Evolutionary conservation across 2,113 vertebrate species (phyloP).

Genomic region (Bubo scandiacus): DNA sequence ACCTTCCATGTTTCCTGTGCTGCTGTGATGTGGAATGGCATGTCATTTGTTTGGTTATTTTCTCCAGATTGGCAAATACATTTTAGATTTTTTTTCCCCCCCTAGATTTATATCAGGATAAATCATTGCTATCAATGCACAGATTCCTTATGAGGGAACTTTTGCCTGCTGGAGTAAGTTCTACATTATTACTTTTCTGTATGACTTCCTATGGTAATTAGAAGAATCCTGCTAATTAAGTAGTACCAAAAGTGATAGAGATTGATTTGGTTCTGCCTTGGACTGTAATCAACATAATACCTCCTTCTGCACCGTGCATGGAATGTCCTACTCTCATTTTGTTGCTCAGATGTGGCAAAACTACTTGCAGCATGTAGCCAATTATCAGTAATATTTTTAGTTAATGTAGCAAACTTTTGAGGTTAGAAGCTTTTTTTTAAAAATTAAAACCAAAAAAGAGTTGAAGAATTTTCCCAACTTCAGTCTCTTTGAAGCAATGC

Average conservation of each 20-base stretch:
- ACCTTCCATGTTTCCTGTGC: neutral
- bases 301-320: neutral
- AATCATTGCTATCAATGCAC: neutral
- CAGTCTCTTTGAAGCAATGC: neutral
- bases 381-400: neutral
- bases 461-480: neutral
- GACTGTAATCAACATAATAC: neutral
- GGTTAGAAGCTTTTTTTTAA: neutral
- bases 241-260: neutral
- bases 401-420: neutral
- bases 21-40: neutral
- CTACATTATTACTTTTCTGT: neutral
- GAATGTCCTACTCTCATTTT: neutral
- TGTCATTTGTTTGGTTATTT: neutral
- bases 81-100: neutral
- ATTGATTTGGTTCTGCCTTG: neutral
- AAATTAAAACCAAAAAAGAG: neutral
- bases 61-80: neutral
- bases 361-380: neutral
- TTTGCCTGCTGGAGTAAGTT: neutral
- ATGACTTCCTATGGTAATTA: neutral
- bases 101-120: neutral
- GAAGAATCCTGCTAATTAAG: neutral
- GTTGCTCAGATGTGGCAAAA: neutral
- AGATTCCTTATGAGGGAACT: neutral